Percentiles rank a stretch among this genome's conserved stretches.
phyloP scores from a whole-genome alignment of 2,113 vertebrate species.

The Colaptes auratus region DNA sequence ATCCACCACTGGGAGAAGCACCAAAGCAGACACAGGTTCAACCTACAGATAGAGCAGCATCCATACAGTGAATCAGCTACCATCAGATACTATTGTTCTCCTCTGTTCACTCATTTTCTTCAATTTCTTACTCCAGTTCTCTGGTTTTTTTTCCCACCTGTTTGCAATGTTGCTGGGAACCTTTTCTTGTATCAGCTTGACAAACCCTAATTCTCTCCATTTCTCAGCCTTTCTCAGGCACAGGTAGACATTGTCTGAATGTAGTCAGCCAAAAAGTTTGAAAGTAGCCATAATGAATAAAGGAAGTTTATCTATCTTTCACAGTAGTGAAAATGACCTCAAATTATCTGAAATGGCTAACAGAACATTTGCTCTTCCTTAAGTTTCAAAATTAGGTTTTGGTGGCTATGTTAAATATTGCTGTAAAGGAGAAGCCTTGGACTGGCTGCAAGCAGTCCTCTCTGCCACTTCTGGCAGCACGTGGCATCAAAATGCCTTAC shows the following conservation, averaged over 20 bases:
- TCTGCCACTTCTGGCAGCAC: not conserved
- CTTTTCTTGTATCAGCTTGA: not conserved
- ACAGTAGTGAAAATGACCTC: not conserved
- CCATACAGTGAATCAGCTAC: not conserved
- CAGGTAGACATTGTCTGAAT: not conserved
- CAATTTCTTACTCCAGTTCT: not conserved
- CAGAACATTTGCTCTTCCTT: not conserved
- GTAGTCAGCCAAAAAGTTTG: not conserved
- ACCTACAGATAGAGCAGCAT: not conserved
- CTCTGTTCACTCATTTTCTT: not conserved
- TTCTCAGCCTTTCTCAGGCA: not conserved
- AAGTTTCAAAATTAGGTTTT: not conserved
- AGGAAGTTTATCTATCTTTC: not conserved
- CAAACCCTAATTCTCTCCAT: not conserved
- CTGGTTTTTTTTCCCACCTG: not conserved
- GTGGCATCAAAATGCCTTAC: not conserved
- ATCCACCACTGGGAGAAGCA: not conserved
- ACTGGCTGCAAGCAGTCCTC: not conserved
- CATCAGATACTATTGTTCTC: not conserved
- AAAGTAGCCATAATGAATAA: not conserved
- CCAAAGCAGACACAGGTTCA: not conserved
- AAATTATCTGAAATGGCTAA: not conserved
- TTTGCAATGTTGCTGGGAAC: not conserved
- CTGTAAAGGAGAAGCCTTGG: not conserved
- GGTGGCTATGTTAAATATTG: not conserved